Evolutionary conservation across 2,113 vertebrate genomes (phyloP), one percentile per base, ranked within the genome.

Genomic region (Neolamprologus kungweensis): DNA sequence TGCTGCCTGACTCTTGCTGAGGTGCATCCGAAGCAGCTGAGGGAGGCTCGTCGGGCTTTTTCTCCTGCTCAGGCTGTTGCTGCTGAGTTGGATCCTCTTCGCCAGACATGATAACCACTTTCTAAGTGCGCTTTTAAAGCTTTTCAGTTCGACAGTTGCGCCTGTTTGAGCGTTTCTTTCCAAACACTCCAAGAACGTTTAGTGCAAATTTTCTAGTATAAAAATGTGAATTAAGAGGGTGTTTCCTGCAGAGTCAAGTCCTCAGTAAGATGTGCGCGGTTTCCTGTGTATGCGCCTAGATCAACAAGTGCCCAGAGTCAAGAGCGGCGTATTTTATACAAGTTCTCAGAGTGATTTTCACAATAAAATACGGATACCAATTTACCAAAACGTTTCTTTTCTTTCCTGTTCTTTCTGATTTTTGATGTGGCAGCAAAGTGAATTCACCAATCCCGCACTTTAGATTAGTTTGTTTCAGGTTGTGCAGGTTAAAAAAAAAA

Each of bases 71-170:
- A 10, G 88, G 81, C 21, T 91, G 87, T 19, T 57, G 88, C 35
- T 90, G 93, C 58, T 82, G 94, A 86, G 37, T 94, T 94, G 96
- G 95, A 95, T 94, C 92, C 87, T 96, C 94, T 91, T 96, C 94
- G 45, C 88, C 93, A 89, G 94, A 95, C 96, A 96, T 97, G 78
- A 81, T 89, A 2, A 87, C 13, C n/a, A 86, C 83, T 88, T 81
- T 31, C 26, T 75, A 83, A 79, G 79, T 13, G 86, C 12, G 51
- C 21, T 23, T 35, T 11, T 45, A 3, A 10, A 14, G 84, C 17
- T 80, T 81, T 82, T 73, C 14, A 53, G n/a, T 50, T 55, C 23
- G 19, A 4, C 5, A 51, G 3, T 45, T 81, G 42, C 58, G 50
- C 40, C 60, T 75, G 45, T 33, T 14, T 12, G 45, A 50, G 86